These are phyloP conservation scores for Apodemia zela DNA, from an alignment of 2,888 invertebrate species.

Conservation along the genomic window DNA sequence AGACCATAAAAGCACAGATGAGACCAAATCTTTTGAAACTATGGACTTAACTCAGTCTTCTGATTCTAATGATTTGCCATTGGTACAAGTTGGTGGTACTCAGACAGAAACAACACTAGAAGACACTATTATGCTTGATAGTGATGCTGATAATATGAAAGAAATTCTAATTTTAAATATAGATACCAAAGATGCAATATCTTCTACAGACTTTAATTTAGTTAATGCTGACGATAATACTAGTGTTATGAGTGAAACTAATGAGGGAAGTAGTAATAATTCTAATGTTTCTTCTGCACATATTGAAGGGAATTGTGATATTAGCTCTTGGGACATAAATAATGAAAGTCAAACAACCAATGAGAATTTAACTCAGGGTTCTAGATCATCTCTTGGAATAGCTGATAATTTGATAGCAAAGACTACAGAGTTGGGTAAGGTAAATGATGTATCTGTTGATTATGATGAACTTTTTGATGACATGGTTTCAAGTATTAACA, in stretches of 20 bases:
- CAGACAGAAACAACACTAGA: conserved; percentile 36
- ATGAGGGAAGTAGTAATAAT: conserved; percentile 16
- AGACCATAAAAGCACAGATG: neutral
- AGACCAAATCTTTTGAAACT: conserved; percentile 15
- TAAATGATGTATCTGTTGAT: conserved; percentile 56
- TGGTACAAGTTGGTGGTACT: conserved; percentile 40
- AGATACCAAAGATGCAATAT: neutral
- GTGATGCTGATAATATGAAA: conserved; percentile 6
- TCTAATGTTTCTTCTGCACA: conserved; percentile 18
- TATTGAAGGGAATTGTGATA: conserved; percentile 15
- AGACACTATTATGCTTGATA: conserved; percentile 42
- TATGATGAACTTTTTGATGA: conserved; percentile 54
- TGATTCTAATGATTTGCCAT: conserved; percentile 48
- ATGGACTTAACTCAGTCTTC: conserved; percentile 58
- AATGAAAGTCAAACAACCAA: conserved; percentile 6
- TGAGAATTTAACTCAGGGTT: conserved; percentile 56
- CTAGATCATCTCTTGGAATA: conserved; percentile 36
- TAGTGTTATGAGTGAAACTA: neutral
- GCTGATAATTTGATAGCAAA: conserved; percentile 20
- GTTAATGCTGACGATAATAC: neutral
- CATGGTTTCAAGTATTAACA: conserved; percentile 20
- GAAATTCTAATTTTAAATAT: neutral
- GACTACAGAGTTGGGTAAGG: conserved; percentile 40
- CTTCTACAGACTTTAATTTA: neutral
- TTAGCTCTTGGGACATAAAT: conserved; percentile 4